A percentile compares a stretch with the other conserved stretches of the same genome.
phyloP scores from a whole-genome alignment of 1,140 invertebrate species.

The Myzus persicae region DNA sequence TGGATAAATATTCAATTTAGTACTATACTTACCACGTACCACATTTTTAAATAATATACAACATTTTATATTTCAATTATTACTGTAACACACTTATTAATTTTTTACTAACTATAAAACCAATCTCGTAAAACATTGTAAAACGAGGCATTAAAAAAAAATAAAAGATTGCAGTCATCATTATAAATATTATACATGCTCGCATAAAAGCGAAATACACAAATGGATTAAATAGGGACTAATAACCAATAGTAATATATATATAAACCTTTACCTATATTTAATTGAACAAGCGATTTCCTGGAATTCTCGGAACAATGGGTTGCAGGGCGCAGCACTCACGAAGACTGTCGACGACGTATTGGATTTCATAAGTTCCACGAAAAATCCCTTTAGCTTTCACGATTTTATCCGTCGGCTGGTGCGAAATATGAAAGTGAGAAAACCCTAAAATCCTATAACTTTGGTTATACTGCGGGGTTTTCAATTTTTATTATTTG shows the following conservation, averaged over 20 bases:
- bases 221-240: not conserved
- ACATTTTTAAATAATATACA: not conserved
- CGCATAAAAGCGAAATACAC: not conserved
- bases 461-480: not conserved
- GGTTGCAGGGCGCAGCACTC: not conserved
- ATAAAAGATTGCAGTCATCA: not conserved
- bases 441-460: not conserved
- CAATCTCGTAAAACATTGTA: not conserved
- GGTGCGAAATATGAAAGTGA: not conserved
- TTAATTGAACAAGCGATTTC: not conserved
- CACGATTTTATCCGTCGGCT: not conserved
- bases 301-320: not conserved
- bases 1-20: not conserved
- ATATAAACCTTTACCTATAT: not conserved
- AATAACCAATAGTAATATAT: not conserved
- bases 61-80: not conserved
- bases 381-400: not conserved
- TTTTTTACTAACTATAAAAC: too few species aligned
- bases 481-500: not conserved
- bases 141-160: not conserved
- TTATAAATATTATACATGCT: not conserved
- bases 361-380: not conserved
- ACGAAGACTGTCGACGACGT: not conserved
- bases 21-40: not conserved
- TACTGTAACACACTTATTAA: too few species aligned